phyloP scores from a whole-genome alignment of 1,140 invertebrate genomes.

The Listronotus bonariensis region DNA sequence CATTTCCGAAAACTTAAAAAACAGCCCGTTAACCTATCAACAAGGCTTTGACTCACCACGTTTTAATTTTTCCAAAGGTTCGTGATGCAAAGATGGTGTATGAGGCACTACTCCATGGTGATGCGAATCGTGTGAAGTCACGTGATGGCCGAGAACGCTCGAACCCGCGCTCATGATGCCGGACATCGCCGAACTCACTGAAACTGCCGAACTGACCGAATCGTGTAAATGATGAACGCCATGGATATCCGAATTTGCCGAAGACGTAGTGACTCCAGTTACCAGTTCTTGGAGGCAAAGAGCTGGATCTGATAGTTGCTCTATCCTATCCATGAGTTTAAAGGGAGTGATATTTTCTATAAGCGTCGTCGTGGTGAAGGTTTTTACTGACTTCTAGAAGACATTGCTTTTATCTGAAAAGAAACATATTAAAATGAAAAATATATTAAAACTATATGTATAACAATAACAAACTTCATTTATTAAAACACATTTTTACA shows the following conservation, averaged over 20 bases:
- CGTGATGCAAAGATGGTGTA: slow-evolving; percentile 69
- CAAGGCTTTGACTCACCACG: slow-evolving; percentile 66
- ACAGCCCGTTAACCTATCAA: slow-evolving; percentile 17
- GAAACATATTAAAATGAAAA: neutral
- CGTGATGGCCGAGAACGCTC: slow-evolving; percentile 58
- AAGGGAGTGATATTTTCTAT: slow-evolving; percentile 11
- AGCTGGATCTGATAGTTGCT: slow-evolving; percentile 65
- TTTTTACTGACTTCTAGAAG: slow-evolving; percentile 1
- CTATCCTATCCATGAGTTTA: slow-evolving; percentile 60
- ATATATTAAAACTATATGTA: too few species aligned
- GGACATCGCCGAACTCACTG: slow-evolving; percentile 68
- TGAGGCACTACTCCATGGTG: slow-evolving; percentile 53
- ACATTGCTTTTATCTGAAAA: slow-evolving; percentile 27
- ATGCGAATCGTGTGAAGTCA: slow-evolving; percentile 55
- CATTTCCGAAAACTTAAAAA: too few species aligned
- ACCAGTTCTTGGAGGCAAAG: slow-evolving; percentile 77
- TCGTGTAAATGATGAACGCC: slow-evolving; percentile 66
- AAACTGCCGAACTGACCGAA: slow-evolving; percentile 64
- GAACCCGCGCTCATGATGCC: slow-evolving; percentile 68
- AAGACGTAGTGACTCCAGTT: slow-evolving; percentile 56
- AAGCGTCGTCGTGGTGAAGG: slow-evolving; percentile 20
- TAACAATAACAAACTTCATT: too few species aligned
- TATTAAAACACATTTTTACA: too few species aligned
- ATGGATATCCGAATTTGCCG: slow-evolving; percentile 59
- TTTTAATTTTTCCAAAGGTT: slow-evolving; percentile 82